These are phyloP conservation scores for Hemibagrus wyckioides DNA, from an alignment of 2,113 vertebrate genomes.

Conservation along the genomic window DNA sequence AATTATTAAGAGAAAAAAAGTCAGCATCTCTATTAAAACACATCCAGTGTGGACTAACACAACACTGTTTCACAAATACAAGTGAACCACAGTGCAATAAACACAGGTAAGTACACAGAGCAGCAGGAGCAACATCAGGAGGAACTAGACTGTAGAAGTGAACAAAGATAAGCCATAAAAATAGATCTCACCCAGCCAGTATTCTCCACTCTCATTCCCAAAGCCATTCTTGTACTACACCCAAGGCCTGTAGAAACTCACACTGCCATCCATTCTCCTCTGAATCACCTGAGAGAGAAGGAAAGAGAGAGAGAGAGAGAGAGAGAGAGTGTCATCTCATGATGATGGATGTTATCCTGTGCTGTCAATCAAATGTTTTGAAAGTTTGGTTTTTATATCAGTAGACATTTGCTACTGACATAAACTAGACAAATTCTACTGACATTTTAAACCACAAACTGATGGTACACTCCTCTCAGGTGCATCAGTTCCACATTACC, in stretches of 20 bases:
- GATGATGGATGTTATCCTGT: too few species aligned
- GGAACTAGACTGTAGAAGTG: not conserved
- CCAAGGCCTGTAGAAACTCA: conserved; percentile 61
- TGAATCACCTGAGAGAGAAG: conserved; percentile 68
- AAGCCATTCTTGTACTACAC: conserved; percentile 59
- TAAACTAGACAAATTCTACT: too few species aligned
- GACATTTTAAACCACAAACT: too few species aligned
- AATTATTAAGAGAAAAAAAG: too few species aligned
- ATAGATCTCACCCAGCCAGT: conserved; percentile 62
- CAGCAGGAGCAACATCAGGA: not conserved
- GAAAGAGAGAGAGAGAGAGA: not conserved
- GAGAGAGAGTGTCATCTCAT: too few species aligned
- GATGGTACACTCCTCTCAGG: too few species aligned
- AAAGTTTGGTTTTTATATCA: not conserved
- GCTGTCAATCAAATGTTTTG: not conserved
- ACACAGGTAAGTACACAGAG: not conserved
- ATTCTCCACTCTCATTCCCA: too few species aligned
- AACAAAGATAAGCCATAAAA: not conserved
- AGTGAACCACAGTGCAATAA: not conserved
- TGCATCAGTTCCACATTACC: too few species aligned
- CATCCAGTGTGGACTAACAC: too few species aligned
- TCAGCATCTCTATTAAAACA: too few species aligned
- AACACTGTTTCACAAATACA: not conserved
- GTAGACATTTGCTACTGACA: too few species aligned
- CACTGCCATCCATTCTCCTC: conserved; percentile 58